Base-by-base conservation (phyloP, 2,888 invertebrate species). In the Graphium colonna region DNA sequence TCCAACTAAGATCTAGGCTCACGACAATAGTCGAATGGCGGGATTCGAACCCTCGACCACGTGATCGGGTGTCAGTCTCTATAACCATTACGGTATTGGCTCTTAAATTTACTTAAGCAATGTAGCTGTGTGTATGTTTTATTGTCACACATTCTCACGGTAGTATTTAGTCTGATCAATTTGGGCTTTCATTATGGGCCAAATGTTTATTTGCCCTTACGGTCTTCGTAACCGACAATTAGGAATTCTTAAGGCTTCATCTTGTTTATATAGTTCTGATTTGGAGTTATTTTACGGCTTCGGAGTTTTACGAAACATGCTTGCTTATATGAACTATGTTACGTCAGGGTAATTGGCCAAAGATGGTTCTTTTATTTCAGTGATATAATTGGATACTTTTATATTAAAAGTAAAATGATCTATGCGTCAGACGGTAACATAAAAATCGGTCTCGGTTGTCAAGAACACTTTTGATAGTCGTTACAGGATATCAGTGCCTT, bases 211-310 rank as follows among this genome's bases (percentile, higher is more conserved):
- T 39, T 21, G 38, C 21, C 21, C 4, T 13, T 1, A 1, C 26
- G 9, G 47, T 13, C 38, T 47, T 47, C 49, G 13, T 47, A 7
- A 9, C 9, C 9, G 31, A 31, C 1, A 10, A 31, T 31, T 52
- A 33, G 33, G 12, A 41, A 28, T 41, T 52, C 47, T 13, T 52
- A 41, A 16, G 59, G 57, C 47, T 60, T 60, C 59, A 36, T 33
- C 44, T 49, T 54, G 57, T 57, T 57, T 57, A 53, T 51, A 15
- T 52, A 16, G 4, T 31, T 10, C 36, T 47, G 21, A 47, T 47
- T 26, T 47, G 45, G 15, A 8, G 28, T 16, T 28, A 10, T 31
- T 44, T 10, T 44, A 16, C 9, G 28, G 44, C 9, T 44, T 9
- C 26, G 31, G 31, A 31, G 31, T 31, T 9, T 31, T 1, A 5